Percentiles rank a stretch among this genome's conserved stretches.
These are phyloP conservation scores for Anticlea derivata DNA, from an alignment of 2,888 invertebrate species.

Conservation along the genomic window DNA sequence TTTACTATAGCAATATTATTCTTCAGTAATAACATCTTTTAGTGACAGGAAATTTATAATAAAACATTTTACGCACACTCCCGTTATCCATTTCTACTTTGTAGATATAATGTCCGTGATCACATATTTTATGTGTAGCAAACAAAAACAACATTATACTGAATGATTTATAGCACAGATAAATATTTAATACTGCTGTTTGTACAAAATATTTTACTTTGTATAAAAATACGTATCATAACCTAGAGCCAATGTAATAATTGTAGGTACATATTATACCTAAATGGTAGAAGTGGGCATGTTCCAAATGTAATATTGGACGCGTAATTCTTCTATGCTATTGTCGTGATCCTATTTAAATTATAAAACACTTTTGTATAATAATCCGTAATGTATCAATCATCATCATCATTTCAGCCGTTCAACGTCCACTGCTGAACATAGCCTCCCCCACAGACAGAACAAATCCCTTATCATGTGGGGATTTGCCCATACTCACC, in stretches of 20 bases:
- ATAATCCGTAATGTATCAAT: no score
- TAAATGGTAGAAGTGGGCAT: no score
- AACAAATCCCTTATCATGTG: no score
- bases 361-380: no score
- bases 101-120: constrained; percentile 19
- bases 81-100: constrained; percentile 25
- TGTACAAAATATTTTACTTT: constrained; percentile 41
- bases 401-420: no score
- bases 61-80: constrained; percentile 13
- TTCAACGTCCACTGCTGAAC: no score
- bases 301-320: no score
- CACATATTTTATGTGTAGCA: constrained; percentile 31
- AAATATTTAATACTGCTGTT: constrained; percentile 38
- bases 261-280: background rate
- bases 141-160: constrained; percentile 48
- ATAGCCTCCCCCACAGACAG: no score
- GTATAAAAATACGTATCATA: constrained; percentile 6
- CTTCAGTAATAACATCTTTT: background rate
- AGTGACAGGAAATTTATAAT: constrained; percentile 4
- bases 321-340: no score
- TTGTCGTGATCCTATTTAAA: no score
- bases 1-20: no score
- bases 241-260: background rate
- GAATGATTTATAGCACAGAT: constrained; percentile 49
- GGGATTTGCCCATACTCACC: no score